Evolutionary conservation across 2,113 vertebrate genomes (phyloP).

Genomic region (Pelvicachromis taeniatus): DNA sequence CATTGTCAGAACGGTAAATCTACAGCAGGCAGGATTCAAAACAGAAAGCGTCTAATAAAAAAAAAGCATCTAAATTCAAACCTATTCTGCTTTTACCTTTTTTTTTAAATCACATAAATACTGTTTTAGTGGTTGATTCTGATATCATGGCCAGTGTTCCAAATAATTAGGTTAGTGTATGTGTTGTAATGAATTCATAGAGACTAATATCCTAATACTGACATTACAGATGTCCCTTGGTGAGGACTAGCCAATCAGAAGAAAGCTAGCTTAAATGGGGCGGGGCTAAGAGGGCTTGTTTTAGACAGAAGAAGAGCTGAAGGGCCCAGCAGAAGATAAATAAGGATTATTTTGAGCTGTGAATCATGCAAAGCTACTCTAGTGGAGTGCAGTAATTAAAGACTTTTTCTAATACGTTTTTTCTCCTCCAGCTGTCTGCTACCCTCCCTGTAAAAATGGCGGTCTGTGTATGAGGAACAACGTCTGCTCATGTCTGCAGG

Average conservation of each 20-base stretch:
- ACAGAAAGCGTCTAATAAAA: background rate
- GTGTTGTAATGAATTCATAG: background rate
- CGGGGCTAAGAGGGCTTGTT: background rate
- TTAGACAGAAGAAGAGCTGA: background rate
- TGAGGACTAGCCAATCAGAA: background rate
- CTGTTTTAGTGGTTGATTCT: background rate
- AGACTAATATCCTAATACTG: background rate
- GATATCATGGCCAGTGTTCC: background rate
- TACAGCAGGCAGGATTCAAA: background rate
- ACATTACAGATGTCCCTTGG: background rate
- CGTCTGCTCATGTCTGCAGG: slow-evolving; percentile 70
- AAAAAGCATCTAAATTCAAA: background rate
- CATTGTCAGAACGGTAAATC: slow-evolving; percentile 73
- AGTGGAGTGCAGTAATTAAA: background rate
- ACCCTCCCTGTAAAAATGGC: slow-evolving; percentile 78
- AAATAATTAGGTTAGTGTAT: background rate
- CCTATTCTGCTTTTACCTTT: background rate
- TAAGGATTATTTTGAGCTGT: background rate
- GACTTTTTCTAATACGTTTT: background rate
- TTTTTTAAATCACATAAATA: background rate
- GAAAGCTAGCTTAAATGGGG: background rate
- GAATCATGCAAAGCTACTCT: background rate
- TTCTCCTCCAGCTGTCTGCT: slow-evolving; percentile 72
- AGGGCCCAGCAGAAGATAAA: background rate
- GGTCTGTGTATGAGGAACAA: slow-evolving; percentile 75